Evolutionary conservation across 2,888 invertebrate species (phyloP).

Genomic region (Epinotia bilunana): DNA sequence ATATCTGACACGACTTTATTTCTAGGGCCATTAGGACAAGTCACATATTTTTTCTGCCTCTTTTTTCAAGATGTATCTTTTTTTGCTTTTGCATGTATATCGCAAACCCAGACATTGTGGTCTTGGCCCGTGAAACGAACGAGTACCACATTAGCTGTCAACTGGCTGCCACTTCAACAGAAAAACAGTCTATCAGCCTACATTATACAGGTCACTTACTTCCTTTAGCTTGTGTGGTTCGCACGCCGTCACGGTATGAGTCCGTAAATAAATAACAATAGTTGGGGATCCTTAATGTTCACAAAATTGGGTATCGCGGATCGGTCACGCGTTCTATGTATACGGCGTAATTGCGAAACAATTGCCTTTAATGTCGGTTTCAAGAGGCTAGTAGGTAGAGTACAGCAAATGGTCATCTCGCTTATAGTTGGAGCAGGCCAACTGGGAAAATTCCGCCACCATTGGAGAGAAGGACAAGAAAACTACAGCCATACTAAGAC

Average conservation of each 20-base stretch:
- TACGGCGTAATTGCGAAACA: no score
- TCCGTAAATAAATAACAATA: slow-evolving; percentile 16
- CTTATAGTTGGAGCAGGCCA: no score
- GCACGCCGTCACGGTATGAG: not conserved
- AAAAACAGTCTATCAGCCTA: not conserved
- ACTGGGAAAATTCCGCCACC: no score
- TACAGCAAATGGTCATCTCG: no score
- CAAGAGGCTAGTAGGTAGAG: no score
- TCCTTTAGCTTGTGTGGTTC: not conserved
- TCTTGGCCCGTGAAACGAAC: slow-evolving; percentile 38
- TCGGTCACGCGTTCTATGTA: not conserved
- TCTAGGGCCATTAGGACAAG: no score
- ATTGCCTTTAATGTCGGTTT: no score
- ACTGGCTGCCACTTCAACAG: not conserved
- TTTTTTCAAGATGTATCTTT: no score
- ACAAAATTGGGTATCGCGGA: not conserved
- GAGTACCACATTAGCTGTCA: not conserved
- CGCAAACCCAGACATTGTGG: not conserved
- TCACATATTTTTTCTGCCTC: no score
- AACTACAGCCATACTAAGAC: no score
- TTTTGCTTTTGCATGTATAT: not conserved
- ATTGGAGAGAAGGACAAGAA: no score
- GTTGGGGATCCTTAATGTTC: not conserved
- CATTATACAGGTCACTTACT: not conserved
- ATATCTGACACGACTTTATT: no score